Percentiles rank a stretch among this genome's conserved stretches.
These are phyloP conservation scores for Mythimna albipuncta DNA, from an alignment of 2,888 invertebrate species.

Conservation along the genomic window DNA sequence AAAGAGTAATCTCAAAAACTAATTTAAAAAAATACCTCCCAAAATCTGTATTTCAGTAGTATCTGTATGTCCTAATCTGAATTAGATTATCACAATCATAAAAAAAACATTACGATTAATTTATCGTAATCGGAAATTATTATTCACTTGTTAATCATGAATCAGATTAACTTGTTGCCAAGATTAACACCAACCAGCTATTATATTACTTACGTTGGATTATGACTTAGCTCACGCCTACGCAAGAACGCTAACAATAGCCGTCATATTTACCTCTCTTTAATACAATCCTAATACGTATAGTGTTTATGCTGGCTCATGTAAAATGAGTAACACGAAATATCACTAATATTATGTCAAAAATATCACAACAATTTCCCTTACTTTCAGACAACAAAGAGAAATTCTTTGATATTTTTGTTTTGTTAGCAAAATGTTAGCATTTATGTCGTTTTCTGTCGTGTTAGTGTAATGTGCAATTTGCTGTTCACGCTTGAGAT, in stretches of 20 bases:
- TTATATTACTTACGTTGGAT: no score
- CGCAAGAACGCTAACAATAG: neutral
- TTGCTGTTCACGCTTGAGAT: conserved; percentile 9
- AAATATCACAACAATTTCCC: conserved; percentile 19
- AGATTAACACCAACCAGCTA: no score
- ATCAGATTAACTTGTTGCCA: no score
- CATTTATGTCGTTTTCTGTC: conserved; percentile 32
- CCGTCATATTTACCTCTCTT: neutral
- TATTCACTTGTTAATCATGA: no score
- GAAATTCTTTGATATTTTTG: conserved; percentile 31
- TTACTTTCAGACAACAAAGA: conserved; percentile 55
- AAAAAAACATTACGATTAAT: no score
- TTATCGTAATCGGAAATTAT: no score
- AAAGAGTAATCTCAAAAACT: no score
- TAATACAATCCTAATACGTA: neutral
- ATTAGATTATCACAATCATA: no score
- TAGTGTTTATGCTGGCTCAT: neutral
- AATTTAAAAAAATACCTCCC: no score
- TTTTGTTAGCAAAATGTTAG: conserved; percentile 21
- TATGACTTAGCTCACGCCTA: neutral
- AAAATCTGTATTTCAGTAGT: no score
- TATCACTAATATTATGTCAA: conserved; percentile 13
- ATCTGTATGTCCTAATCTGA: no score
- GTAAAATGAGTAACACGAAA: conserved; percentile 6
- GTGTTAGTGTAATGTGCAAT: conserved; percentile 15